phyloP scores from a whole-genome alignment of 2,888 invertebrate genomes.

The Diogma glabrata region DNA sequence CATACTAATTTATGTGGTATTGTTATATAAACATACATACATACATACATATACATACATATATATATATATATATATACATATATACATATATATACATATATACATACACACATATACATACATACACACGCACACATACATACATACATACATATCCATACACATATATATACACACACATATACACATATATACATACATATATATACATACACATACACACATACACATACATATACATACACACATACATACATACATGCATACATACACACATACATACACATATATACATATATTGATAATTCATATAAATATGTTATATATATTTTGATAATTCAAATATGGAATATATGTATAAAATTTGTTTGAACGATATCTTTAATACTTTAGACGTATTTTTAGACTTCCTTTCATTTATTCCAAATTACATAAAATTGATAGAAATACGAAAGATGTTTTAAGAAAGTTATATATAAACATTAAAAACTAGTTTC shows the following conservation, averaged over 20 bases:
- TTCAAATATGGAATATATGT: too few species aligned
- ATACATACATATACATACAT: not conserved
- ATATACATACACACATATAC: not conserved
- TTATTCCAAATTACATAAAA: too few species aligned
- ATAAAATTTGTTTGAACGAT: too few species aligned
- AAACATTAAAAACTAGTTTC: too few species aligned
- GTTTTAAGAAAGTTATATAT: too few species aligned
- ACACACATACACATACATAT: not conserved
- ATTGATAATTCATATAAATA: not conserved
- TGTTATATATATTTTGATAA: not conserved
- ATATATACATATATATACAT: not conserved
- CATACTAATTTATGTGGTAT: too few species aligned
- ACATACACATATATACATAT: not conserved
- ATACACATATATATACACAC: not conserved
- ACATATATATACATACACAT: not conserved
- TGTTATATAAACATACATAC: not conserved
- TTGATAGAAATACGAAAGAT: too few species aligned
- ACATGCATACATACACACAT: not conserved
- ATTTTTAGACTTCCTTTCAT: too few species aligned
- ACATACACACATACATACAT: too few species aligned
- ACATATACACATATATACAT: not conserved
- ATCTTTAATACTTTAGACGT: too few species aligned
- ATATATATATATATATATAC: not conserved
- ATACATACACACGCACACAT: not conserved
- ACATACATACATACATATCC: not conserved